These are phyloP conservation scores for Polyommatus iphigenia DNA, from an alignment of 2,888 invertebrate genomes.

Conservation along the genomic window DNA sequence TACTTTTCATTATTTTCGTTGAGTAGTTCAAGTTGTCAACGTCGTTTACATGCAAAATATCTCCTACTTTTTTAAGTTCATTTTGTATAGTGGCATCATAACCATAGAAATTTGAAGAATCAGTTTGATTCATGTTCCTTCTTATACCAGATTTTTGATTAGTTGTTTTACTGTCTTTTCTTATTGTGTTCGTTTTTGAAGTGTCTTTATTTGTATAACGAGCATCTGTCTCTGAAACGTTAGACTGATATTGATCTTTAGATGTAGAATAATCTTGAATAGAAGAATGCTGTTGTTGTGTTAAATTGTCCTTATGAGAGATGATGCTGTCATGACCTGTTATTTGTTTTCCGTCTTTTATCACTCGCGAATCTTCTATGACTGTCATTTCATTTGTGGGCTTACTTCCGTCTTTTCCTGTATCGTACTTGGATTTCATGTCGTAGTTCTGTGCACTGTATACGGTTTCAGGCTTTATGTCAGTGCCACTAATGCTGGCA, in stretches of 20 bases:
- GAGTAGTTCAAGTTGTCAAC: conserved; percentile 67
- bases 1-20: conserved; percentile 77
- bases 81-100: conserved; percentile 71
- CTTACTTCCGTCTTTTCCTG: conserved; percentile 74
- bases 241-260: conserved; percentile 33
- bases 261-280: conserved; percentile 56
- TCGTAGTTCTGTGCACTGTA: conserved; percentile 77
- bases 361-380: conserved; percentile 65
- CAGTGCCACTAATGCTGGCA: conserved; percentile 78
- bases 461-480: conserved; percentile 78
- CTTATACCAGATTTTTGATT: conserved; percentile 45
- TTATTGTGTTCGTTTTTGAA: conserved; percentile 28
- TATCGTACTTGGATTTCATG: conserved; percentile 78
- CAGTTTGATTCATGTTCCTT: conserved; percentile 61
- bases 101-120: conserved; percentile 72
- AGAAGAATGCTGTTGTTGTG: conserved; percentile 60
- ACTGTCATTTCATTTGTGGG: conserved; percentile 65
- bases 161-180: conserved; percentile 30
- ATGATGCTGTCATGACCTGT: conserved; percentile 63
- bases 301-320: conserved; percentile 66
- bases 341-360: conserved; percentile 69
- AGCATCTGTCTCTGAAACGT: conserved; percentile 25
- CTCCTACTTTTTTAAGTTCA: conserved; percentile 69
- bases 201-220: conserved; percentile 13
- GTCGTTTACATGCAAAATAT: conserved; percentile 65